phyloP scores from a whole-genome alignment of 2,888 invertebrate species.

The Drosophila kanekoi region DNA sequence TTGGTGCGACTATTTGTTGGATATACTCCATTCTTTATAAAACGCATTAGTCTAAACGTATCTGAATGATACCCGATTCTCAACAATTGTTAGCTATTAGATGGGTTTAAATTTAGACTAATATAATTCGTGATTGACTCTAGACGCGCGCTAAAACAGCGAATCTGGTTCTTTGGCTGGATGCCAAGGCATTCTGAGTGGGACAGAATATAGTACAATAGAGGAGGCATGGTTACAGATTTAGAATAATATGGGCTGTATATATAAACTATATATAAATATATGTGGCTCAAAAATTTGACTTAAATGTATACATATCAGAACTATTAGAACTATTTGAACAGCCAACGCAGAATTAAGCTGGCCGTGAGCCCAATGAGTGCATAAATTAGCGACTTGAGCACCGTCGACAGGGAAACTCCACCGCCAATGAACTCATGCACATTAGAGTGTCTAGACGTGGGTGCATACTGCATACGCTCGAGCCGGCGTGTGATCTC shows the following conservation, averaged over 20 bases:
- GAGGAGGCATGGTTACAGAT: constrained; percentile 20
- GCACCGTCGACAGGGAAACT: constrained; percentile 73
- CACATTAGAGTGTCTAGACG: constrained; percentile 25
- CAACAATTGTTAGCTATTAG: constrained; percentile 4
- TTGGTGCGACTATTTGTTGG: constrained; percentile 50
- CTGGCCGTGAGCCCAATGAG: constrained; percentile 75
- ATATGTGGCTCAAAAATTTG: constrained; percentile 49
- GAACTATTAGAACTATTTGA: constrained; percentile 70
- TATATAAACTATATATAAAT: constrained; percentile 44
- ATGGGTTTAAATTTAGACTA: constrained; percentile 15
- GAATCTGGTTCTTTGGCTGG: constrained; percentile 39
- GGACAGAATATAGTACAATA: constrained; percentile 52
- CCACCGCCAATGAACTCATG: constrained; percentile 54
- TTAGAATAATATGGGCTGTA: constrained; percentile 28
- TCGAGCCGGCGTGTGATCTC: constrained; percentile 81
- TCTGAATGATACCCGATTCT: constrained; percentile 22
- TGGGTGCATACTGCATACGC: constrained; percentile 81
- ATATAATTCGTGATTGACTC: constrained; percentile 60
- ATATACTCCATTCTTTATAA: constrained; percentile 32
- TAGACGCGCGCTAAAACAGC: constrained; percentile 23
- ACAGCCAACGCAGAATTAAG: constrained; percentile 79
- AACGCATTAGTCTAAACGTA: constrained; percentile 55
- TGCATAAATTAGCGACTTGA: constrained; percentile 76
- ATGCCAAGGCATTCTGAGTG: constrained; percentile 58
- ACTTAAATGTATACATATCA: constrained; percentile 50